Conservation (phyloP, 2,888 invertebrate genomes). For the Cephalotes varians region DNA sequence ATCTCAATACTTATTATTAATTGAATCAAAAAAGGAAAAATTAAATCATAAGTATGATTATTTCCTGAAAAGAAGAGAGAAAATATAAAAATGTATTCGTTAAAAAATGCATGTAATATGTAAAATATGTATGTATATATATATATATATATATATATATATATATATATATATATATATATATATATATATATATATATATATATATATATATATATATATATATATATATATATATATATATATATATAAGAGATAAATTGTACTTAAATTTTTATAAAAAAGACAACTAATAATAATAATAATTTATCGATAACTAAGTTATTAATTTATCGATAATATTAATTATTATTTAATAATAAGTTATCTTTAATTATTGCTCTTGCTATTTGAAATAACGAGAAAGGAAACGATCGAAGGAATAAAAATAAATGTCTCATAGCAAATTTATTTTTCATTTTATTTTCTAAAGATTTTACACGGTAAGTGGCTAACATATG, state of each 20-base stretch:
- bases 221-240: too few species aligned
- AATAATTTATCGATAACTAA: too few species aligned
- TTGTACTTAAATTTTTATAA: too few species aligned
- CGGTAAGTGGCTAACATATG: constrained; percentile 76
- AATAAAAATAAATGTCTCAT: constrained; percentile 7
- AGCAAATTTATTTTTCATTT: constrained; percentile 59
- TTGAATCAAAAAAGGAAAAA: not conserved
- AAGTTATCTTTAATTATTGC: not conserved
- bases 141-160: too few species aligned
- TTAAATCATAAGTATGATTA: not conserved
- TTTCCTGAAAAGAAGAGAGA: not conserved
- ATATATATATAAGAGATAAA: too few species aligned
- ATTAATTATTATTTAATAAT: too few species aligned
- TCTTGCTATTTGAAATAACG: not conserved
- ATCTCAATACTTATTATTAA: not conserved
- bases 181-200: too few species aligned
- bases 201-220: too few species aligned
- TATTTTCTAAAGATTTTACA: constrained; percentile 70
- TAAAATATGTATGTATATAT: too few species aligned
- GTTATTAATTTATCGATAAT: too few species aligned
- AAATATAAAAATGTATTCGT: not conserved
- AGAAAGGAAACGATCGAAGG: not conserved
- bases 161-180: too few species aligned
- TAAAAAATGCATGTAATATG: not conserved
- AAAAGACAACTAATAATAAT: not conserved